Conservation (phyloP, 2,113 vertebrate genomes). For the Neolamprologus ventralis region DNA sequence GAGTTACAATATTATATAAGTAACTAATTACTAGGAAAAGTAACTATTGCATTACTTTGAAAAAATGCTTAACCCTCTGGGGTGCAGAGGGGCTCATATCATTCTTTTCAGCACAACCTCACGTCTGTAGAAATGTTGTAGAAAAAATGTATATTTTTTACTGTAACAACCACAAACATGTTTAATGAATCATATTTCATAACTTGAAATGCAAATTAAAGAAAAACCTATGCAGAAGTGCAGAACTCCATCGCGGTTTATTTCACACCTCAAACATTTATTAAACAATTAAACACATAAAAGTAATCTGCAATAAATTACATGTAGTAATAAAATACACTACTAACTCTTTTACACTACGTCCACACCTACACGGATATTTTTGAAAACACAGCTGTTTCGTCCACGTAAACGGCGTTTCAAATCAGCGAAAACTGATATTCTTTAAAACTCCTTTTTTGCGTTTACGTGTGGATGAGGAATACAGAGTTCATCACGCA, state of each 20-base stretch:
- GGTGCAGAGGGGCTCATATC: not conserved
- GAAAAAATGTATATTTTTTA: too few species aligned
- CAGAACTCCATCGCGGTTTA: not conserved
- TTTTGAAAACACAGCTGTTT: not conserved
- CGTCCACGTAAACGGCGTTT: fast-evolving
- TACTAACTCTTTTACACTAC: fast-evolving
- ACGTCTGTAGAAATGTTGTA: too few species aligned
- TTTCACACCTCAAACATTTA: not conserved
- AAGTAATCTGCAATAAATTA: not conserved
- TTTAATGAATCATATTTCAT: not conserved
- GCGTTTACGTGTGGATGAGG: fast-evolving
- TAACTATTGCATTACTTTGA: not conserved
- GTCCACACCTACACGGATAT: not conserved
- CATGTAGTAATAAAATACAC: not conserved
- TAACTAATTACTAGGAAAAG: not conserved
- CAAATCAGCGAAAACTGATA: not conserved
- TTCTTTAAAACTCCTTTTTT: not conserved
- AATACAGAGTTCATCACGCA: fast-evolving
- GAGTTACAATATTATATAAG: not conserved
- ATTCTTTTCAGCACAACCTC: too few species aligned
- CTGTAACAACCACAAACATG: not conserved
- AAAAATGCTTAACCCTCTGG: fast-evolving
- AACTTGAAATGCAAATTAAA: not conserved
- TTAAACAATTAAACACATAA: not conserved
- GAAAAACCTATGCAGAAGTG: not conserved